phyloP scores from a whole-genome alignment of 2,888 invertebrate species.

The Caenorhabditis wallacei region DNA sequence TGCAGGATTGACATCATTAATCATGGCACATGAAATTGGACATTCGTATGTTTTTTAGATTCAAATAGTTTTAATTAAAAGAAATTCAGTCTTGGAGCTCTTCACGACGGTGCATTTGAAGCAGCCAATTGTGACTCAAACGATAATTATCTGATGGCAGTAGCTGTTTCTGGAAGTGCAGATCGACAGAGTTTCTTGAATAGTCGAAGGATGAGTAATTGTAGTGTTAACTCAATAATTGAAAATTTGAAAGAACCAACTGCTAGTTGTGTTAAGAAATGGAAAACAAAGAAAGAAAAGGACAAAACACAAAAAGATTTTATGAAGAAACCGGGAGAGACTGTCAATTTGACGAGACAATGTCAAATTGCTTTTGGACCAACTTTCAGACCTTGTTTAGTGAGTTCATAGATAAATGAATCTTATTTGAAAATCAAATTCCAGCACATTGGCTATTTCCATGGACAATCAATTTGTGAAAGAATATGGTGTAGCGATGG shows the following conservation, averaged over 20 bases:
- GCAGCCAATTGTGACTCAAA: constrained; percentile 72
- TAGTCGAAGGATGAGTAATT: constrained; percentile 66
- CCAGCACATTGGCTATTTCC: constrained; percentile 74
- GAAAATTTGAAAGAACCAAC: constrained; percentile 64
- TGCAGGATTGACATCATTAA: constrained; percentile 80
- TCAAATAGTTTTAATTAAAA: not conserved
- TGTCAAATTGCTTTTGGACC: constrained; percentile 81
- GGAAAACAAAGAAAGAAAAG: constrained; percentile 31
- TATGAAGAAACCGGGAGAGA: constrained; percentile 70
- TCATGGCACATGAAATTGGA: constrained; percentile 81
- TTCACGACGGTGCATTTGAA: constrained; percentile 77
- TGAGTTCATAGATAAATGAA: constrained; percentile 26
- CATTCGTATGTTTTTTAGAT: constrained; percentile 75
- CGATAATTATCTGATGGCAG: constrained; percentile 78
- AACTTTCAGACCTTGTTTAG: constrained; percentile 76
- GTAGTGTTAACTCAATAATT: constrained; percentile 64
- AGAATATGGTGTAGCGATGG: constrained; percentile 82
- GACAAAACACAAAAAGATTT: constrained; percentile 25
- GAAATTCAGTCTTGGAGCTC: constrained; percentile 77
- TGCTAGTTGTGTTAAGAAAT: constrained; percentile 67
- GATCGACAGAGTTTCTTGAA: constrained; percentile 61
- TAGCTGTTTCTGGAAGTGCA: constrained; percentile 58
- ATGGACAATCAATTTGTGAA: constrained; percentile 72
- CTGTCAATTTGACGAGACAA: constrained; percentile 73
- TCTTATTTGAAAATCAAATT: not conserved